These are phyloP conservation scores for Onychorhynchus coronatus DNA, from an alignment of 2,113 vertebrate species.

Conservation along the genomic window DNA sequence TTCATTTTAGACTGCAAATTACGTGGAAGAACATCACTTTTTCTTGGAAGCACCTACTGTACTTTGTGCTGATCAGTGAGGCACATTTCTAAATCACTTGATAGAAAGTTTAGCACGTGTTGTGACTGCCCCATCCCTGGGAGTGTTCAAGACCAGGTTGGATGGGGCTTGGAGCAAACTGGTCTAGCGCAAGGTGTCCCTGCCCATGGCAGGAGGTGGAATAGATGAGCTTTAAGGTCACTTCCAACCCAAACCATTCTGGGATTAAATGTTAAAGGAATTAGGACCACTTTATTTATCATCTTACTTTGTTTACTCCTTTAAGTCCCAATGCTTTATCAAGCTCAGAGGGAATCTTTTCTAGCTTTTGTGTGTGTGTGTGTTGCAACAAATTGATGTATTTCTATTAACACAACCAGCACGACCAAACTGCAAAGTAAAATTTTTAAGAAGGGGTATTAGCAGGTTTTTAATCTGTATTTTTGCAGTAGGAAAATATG, in stretches of 20 bases:
- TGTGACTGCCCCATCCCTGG: neutral
- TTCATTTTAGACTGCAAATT: neutral
- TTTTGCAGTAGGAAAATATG: neutral
- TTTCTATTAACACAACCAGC: neutral
- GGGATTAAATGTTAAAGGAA: neutral
- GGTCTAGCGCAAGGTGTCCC: neutral
- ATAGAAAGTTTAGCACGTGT: neutral
- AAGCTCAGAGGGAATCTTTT: neutral
- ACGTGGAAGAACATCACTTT: neutral
- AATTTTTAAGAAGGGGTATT: neutral
- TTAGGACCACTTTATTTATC: neutral
- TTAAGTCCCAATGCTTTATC: neutral
- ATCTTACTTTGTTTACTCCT: neutral
- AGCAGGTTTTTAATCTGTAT: neutral
- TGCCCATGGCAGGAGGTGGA: neutral
- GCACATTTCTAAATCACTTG: neutral
- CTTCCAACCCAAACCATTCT: neutral
- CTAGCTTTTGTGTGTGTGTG: neutral
- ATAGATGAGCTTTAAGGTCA: rapidly evolving
- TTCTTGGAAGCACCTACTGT: neutral
- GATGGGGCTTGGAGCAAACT: rapidly evolving
- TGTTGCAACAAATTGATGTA: neutral
- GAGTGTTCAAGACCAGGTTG: neutral
- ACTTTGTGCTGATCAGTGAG: neutral
- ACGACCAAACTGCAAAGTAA: neutral